These are phyloP conservation scores for Ailuropoda melanoleuca DNA, from an alignment of 2,113 vertebrate species.

Conservation along the genomic window DNA sequence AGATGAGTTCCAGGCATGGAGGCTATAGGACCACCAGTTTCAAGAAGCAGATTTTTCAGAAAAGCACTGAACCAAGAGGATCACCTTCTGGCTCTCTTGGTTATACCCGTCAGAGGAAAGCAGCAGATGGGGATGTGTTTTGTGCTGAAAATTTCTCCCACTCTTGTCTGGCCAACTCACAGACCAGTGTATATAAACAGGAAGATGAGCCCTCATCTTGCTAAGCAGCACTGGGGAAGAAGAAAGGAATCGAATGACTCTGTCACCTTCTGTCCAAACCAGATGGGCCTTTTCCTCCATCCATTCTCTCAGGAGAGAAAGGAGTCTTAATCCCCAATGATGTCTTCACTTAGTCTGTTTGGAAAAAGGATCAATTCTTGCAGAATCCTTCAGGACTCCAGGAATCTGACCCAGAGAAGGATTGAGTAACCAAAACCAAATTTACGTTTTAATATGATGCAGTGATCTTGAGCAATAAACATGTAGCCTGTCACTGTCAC, in stretches of 20 bases:
- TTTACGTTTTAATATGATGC: slow-evolving; percentile 26
- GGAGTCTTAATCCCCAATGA: neutral
- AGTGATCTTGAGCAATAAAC: slow-evolving; percentile 56
- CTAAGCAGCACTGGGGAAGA: neutral
- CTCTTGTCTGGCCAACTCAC: slow-evolving; percentile 13
- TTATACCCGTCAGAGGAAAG: neutral
- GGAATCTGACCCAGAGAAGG: slow-evolving; percentile 30
- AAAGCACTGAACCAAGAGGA: neutral
- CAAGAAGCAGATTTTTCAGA: neutral
- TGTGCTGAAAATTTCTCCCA: slow-evolving; percentile 11
- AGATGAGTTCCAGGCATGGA: slow-evolving; percentile 7
- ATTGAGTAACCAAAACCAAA: slow-evolving; percentile 51
- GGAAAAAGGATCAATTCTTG: neutral
- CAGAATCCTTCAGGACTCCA: neutral
- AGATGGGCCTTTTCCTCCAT: slow-evolving; percentile 7
- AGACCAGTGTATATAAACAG: slow-evolving; percentile 55
- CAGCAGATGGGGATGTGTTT: neutral
- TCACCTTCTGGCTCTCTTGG: neutral
- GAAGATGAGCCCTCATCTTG: slow-evolving; percentile 39
- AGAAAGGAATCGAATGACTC: slow-evolving; percentile 19
- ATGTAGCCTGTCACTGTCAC: neutral
- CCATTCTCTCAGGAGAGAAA: slow-evolving; percentile 25
- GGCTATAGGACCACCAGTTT: neutral
- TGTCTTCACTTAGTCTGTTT: slow-evolving; percentile 24
- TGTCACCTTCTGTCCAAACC: slow-evolving; percentile 22